Base-by-base conservation (phyloP, 2,113 vertebrate genomes). In the Mugil cephalus region DNA sequence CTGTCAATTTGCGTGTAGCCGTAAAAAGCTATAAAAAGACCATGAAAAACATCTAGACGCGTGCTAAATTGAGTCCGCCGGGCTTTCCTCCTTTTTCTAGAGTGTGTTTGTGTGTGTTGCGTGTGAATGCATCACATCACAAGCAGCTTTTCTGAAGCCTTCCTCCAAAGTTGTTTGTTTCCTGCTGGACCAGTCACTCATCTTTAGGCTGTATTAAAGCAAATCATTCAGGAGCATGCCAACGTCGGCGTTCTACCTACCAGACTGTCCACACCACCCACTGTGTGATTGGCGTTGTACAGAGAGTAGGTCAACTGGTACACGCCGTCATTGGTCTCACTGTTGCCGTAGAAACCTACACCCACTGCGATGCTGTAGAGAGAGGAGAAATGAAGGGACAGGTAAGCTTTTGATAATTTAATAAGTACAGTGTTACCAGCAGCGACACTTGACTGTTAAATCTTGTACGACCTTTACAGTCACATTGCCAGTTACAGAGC, bases 341-440 rank as follows among this genome's bases (percentile, higher is more conserved):
- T 99, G 95, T 99, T 99, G 74, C 98, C 98, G 3, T 99, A 99
- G 92, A 99, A 99, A 91, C 98, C 98, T 30, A 97, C 61, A 11
- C 98, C 97, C 7, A 99, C 94, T 0, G 97, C 97, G 2, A 94
- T 86, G 4, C 98, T 99, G 80, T 21, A 46, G 58, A 80, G 75
- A 86, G 15, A 70, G 17, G 35, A 40, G n/a, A 42, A 19, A 46
- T 48, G 5, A 5, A 30, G 24, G 24, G 24, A 30, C 24, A 30
- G 56, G 50, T 69, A 36, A 85, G 69, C 4, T 40, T 74, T 60
- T 63, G 58, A 52, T 70, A 34, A 59, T 61, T 63, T 65, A 72
- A 75, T 70, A 59, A 69, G 53, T 11, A 21, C 60, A 64, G 58
- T 46, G 24, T 3, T 45, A 36, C 60, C 51, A 55, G 19, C 17